Base-by-base conservation (phyloP, 2,888 invertebrate genomes). In the Dicyrtoma fusca region DNA sequence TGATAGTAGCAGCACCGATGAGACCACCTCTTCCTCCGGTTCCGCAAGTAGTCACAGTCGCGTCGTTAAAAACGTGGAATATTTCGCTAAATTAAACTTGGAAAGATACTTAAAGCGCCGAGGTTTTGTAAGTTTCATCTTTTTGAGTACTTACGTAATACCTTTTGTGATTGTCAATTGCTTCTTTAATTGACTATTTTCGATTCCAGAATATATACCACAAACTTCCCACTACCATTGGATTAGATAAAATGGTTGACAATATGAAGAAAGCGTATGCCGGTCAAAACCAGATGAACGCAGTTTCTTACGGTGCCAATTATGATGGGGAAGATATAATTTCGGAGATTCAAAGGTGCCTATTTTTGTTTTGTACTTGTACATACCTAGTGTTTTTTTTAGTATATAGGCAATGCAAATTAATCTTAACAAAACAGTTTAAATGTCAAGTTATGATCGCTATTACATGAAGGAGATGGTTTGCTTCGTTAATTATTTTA, bases 91-190 rank as follows among this genome's bases (percentile, higher is more conserved):
- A 4, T 57, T 71, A 34, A 78, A 75, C 55, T 71, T 79, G 42
- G 71, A 75, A 19, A 74, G 71, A 57, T 78, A 79, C 66, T 65
- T 79, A 51, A 74, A 74, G 34, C 65, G 70, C 26, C 53, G 76
- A 26, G 77, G 77, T 17, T 79, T 75, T 70, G 79, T 79, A 75
- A 71, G 73, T 72, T 17, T 13, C n/a, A n/a, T n/a, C n/a, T n/a
- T n/a, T 19, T 1, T 53, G 21, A 19, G 53, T 53, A 53, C 21
- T 17, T 1, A 19, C 17, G 17, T 5, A 19, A 10, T 19, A 55
- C 13, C 5, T 55, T 55, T 55, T 49, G 13, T 45, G 17, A 19
- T 17, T 8, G 49, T 5, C 13, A 14, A 4, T 14, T 8, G 49
- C 14, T 49, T 14, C 13, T 13, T 4, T 5, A 49, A 14, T 19